A percentile compares a stretch with the other conserved stretches of the same genome.
These are phyloP conservation scores for Cepaea nemoralis DNA, from an alignment of 1,140 invertebrate genomes.

Conservation along the genomic window DNA sequence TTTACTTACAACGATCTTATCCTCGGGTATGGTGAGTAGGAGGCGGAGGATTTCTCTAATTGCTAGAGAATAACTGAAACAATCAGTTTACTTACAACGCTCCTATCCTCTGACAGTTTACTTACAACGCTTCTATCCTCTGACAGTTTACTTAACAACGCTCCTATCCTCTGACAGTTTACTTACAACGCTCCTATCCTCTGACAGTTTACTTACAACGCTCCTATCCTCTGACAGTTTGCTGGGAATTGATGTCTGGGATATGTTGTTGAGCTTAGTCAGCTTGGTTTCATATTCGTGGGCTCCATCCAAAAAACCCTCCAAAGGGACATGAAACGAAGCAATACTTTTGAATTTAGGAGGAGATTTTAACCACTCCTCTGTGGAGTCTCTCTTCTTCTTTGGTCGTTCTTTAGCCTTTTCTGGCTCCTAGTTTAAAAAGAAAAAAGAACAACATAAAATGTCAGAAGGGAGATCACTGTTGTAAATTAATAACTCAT, in stretches of 20 bases:
- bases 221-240: not conserved
- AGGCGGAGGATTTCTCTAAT: too few species aligned
- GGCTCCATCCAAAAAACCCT: not conserved
- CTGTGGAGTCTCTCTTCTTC: not conserved
- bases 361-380: not conserved
- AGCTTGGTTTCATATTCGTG: not conserved
- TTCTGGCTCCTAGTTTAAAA: not conserved
- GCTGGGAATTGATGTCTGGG: not conserved
- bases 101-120: too few species aligned
- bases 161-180: too few species aligned
- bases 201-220: not conserved
- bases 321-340: constrained; percentile 7
- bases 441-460: not conserved
- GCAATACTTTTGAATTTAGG: not conserved
- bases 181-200: too few species aligned
- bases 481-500: too few species aligned
- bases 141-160: too few species aligned
- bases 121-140: too few species aligned
- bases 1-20: too few species aligned
- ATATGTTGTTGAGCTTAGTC: not conserved
- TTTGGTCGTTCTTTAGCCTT: not conserved
- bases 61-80: too few species aligned
- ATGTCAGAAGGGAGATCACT: too few species aligned
- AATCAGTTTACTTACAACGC: too few species aligned
- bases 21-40: too few species aligned